Evolutionary conservation across 2,113 vertebrate species (phyloP).

Genomic region (Leucosticte australis): DNA sequence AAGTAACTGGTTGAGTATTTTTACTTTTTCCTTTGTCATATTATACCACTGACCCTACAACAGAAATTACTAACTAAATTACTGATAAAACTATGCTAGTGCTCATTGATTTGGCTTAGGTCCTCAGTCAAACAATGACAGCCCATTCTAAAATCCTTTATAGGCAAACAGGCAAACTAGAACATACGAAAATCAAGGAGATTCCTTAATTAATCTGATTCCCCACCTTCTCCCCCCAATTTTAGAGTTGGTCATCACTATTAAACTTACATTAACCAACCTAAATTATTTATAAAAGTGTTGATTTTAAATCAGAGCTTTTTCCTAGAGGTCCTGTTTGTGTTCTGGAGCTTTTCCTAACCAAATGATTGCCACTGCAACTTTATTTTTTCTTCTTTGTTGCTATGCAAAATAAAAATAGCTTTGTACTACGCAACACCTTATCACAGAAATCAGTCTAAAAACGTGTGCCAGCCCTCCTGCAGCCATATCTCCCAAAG

Average conservation of each 20-base stretch:
- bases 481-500: accelerated
- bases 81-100: background rate
- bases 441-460: background rate
- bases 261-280: background rate
- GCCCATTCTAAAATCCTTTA: background rate
- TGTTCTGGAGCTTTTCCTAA: background rate
- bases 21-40: background rate
- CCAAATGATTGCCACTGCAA: background rate
- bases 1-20: background rate
- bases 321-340: background rate
- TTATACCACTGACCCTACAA: background rate
- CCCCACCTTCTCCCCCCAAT: background rate
- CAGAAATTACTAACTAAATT: background rate
- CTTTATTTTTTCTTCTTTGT: background rate
- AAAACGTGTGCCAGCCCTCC: background rate
- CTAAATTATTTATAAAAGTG: background rate
- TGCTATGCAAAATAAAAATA: background rate
- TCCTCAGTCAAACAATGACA: background rate
- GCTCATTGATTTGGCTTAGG: background rate
- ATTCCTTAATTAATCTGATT: background rate
- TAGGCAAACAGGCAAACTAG: background rate
- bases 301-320: background rate
- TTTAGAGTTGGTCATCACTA: background rate
- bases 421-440: background rate
- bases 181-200: background rate